These are phyloP conservation scores for Callipepla californica DNA, from an alignment of 2,113 vertebrate genomes.

Conservation along the genomic window DNA sequence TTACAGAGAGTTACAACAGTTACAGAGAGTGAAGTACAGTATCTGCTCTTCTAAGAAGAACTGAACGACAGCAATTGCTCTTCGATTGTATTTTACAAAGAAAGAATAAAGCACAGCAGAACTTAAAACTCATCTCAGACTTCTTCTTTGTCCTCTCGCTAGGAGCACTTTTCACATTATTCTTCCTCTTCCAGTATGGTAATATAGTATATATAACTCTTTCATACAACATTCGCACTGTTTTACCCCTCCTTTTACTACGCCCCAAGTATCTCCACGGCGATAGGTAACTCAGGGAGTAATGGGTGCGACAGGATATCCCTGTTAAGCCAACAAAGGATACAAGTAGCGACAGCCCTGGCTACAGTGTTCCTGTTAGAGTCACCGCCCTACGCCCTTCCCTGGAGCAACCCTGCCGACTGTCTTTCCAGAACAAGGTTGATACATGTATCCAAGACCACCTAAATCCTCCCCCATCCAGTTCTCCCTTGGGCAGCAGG, in stretches of 20 bases:
- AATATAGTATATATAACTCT: background rate
- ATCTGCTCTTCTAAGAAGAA: background rate
- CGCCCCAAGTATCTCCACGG: background rate
- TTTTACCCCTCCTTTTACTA: background rate
- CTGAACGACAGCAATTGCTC: background rate
- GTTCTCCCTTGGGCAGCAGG: background rate
- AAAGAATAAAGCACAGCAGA: background rate
- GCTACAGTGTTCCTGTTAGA: background rate
- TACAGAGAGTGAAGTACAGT: background rate
- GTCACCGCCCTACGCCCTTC: background rate
- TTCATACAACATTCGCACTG: background rate
- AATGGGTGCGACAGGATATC: background rate
- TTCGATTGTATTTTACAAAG: background rate
- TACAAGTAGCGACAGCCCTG: background rate
- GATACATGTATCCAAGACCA: fast-evolving
- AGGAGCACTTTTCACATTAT: background rate
- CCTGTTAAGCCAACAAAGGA: background rate
- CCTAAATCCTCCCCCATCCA: background rate
- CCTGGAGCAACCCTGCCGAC: background rate
- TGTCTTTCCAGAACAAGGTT: background rate
- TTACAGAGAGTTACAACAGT: background rate
- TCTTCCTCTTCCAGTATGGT: background rate
- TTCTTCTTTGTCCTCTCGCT: background rate
- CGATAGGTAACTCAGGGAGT: background rate
- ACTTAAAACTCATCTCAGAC: background rate